These are phyloP conservation scores for Oreochromis spilurus DNA, from an alignment of 2,113 vertebrate species.

Conservation along the genomic window DNA sequence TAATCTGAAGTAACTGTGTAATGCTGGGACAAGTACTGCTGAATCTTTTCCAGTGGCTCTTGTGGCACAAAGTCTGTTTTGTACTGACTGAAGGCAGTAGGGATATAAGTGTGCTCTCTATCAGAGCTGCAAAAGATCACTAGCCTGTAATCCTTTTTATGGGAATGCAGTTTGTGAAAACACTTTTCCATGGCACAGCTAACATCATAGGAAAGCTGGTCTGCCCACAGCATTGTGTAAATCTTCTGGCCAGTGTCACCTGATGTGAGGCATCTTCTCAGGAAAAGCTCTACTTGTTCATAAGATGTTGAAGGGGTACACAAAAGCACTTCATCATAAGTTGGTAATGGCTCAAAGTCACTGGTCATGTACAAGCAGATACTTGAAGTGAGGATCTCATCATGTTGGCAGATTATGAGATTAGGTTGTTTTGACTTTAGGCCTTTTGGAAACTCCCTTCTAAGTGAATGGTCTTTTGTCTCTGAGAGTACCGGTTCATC, in stretches of 20 bases:
- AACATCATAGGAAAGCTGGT: constrained; percentile 82
- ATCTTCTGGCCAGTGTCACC: constrained; percentile 60
- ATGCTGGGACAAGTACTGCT: constrained; percentile 75
- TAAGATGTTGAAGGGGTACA: constrained; percentile 74
- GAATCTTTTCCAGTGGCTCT: constrained; percentile 53
- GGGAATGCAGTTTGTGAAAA: constrained; percentile 66
- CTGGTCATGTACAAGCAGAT: constrained; percentile 82
- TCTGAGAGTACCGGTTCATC: background rate
- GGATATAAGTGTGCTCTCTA: constrained; percentile 81
- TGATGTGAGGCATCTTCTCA: constrained; percentile 76
- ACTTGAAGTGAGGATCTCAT: constrained; percentile 75
- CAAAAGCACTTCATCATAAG: constrained; percentile 82
- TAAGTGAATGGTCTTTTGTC: background rate
- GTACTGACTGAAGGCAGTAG: constrained; percentile 82
- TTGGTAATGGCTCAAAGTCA: constrained; percentile 71
- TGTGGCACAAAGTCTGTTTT: constrained; percentile 79
- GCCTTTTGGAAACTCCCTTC: constrained; percentile 71
- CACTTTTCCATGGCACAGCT: constrained; percentile 74
- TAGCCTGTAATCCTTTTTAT: constrained; percentile 66
- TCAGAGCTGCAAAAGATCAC: constrained; percentile 78
- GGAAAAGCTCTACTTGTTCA: constrained; percentile 83
- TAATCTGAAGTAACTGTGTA: constrained; percentile 46
- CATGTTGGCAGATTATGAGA: constrained; percentile 74
- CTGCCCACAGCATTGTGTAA: constrained; percentile 80
- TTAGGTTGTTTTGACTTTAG: constrained; percentile 75